Conservation (phyloP, 2,888 invertebrate species). For the Eupithecia centaureata region DNA sequence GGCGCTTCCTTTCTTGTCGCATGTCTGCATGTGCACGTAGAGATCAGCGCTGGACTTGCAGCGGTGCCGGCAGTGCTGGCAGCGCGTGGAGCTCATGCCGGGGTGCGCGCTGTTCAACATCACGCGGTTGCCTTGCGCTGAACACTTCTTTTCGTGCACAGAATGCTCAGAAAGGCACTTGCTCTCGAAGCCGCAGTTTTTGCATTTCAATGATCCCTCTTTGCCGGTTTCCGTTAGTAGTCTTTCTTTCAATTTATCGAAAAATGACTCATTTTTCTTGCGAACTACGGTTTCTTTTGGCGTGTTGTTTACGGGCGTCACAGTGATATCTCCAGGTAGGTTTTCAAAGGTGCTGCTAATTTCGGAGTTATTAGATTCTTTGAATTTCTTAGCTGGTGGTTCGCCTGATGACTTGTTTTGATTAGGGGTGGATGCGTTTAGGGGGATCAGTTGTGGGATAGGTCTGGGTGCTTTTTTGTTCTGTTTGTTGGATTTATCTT, state of each 20-base stretch:
- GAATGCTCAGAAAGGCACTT: constrained; percentile 92
- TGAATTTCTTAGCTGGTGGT: constrained; percentile 74
- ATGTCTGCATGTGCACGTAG: constrained; percentile 89
- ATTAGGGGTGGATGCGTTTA: constrained; percentile 79
- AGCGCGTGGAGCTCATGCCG: constrained; percentile 88
- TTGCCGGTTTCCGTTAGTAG: constrained; percentile 86
- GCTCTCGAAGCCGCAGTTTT: constrained; percentile 89
- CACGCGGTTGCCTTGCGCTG: constrained; percentile 73
- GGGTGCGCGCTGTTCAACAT: constrained; percentile 70
- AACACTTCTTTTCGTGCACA: constrained; percentile 89
- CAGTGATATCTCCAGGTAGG: constrained; percentile 61
- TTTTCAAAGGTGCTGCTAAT: constrained; percentile 54
- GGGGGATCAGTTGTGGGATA: constrained; percentile 90
- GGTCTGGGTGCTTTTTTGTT: constrained; percentile 82
- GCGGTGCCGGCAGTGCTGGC: constrained; percentile 93
- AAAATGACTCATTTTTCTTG: constrained; percentile 90
- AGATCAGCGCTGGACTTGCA: constrained; percentile 94
- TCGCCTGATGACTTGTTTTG: constrained; percentile 68
- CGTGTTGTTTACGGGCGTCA: constrained; percentile 58
- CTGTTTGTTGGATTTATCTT: constrained; percentile 67
- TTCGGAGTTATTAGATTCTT: constrained; percentile 56
- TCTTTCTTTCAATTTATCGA: constrained; percentile 91
- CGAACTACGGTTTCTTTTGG: constrained; percentile 64
- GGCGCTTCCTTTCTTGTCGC: constrained; percentile 79
- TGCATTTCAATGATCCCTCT: constrained; percentile 87